Base-by-base conservation (phyloP, 2,888 invertebrate genomes). In the Rhimphoctona megacephalus region DNA sequence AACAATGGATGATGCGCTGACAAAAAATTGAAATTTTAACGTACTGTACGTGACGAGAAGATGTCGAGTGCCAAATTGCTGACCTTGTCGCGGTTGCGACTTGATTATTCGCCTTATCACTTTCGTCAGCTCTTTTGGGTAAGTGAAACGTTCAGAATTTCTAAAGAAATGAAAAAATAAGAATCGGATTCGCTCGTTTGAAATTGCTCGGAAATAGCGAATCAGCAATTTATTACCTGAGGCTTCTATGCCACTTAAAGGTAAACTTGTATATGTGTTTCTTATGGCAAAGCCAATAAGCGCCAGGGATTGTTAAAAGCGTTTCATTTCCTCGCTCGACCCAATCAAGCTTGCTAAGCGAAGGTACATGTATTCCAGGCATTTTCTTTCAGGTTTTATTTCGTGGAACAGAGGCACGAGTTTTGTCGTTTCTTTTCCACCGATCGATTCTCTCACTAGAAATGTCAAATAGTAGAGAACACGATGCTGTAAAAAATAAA, bases 281-380 rank as follows among this genome's bases (percentile, higher is more conserved):
- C 79, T 93, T 94, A 77, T 93, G 92, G 81, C 93, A 94, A 46
- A 94, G 83, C 94, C 94, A 94, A 54, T 94, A 94, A 85, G 94
- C 93, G 2, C 94, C 94, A 69, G 94, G 94, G 8, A 94, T 90
- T 22, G 90, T 92, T 91, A 94, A 85, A 83, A 88, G 54, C 66
- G 92, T 88, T 52, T 91, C 92, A 85, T 92, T 90, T 79, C 90
- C 89, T 83, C 90, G 88, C 73, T 93, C 89, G 90, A 91, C 81
- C 92, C 92, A 92, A 94, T 93, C 89, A 92, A 91, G 82, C 87
- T 91, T 89, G 91, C 92, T 91, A 94, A 91, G 52, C 88, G 93
- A 86, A 85, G 91, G 93, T 94, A 94, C 91, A 94, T 93, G 90
- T 94, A 94, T 92, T 93, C 94, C 93, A 94, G 94, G 93, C 94